Conservation (phyloP, 2,888 invertebrate genomes). For the Hetaerina titia region DNA sequence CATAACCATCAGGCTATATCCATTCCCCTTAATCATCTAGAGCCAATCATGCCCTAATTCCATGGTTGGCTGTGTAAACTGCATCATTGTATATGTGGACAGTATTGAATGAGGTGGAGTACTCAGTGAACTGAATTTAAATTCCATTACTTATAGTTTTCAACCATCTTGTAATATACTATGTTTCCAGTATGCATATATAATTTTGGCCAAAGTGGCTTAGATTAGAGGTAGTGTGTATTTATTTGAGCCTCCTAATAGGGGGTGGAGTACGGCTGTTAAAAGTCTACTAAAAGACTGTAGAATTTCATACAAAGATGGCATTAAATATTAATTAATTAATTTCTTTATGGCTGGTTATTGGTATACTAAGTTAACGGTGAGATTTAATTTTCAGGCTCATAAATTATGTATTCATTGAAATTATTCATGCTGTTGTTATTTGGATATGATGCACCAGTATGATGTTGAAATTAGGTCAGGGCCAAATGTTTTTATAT, state of each 20-base stretch:
- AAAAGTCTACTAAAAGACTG: constrained; percentile 58
- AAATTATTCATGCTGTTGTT: constrained; percentile 27
- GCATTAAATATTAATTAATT: constrained; percentile 58
- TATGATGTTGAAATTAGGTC: constrained; percentile 26
- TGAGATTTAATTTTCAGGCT: constrained; percentile 19
- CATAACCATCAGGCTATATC: constrained; percentile 14
- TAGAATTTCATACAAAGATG: constrained; percentile 61
- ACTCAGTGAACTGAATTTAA: neutral
- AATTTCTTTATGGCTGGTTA: constrained; percentile 24
- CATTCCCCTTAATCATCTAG: neutral
- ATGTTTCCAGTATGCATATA: constrained; percentile 52
- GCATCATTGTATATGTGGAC: constrained; percentile 40
- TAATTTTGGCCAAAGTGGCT: constrained; percentile 61
- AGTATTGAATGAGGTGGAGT: constrained; percentile 29
- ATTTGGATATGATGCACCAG: constrained; percentile 16
- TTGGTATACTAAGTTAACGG: constrained; percentile 11
- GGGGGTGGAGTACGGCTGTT: constrained; percentile 51
- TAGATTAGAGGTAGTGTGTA: constrained; percentile 50
- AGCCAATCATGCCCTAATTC: neutral
- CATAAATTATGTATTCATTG: neutral
- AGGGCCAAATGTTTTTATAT: constrained; percentile 33
- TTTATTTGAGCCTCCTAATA: constrained; percentile 44
- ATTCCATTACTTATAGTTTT: constrained; percentile 54
- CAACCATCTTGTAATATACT: constrained; percentile 40
- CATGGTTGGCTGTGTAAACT: constrained; percentile 38